Conservation (phyloP, 1,140 invertebrate species). For the Diachasmimorpha longicaudata region DNA sequence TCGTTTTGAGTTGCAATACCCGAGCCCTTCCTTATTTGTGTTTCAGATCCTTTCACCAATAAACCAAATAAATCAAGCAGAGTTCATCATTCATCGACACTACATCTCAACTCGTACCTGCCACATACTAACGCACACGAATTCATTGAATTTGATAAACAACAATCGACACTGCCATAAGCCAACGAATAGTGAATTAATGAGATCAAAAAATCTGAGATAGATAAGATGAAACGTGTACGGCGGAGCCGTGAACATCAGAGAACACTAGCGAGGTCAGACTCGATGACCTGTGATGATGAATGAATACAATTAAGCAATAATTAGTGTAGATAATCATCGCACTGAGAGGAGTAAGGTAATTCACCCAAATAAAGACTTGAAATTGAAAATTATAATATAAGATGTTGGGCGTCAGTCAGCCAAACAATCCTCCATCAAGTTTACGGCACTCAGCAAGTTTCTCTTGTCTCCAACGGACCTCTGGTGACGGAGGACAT, state of each 20-base stretch:
- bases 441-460: constrained; percentile 64
- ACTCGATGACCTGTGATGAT: not conserved
- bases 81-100: not conserved
- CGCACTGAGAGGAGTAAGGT: not conserved
- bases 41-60: constrained; percentile 45
- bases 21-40: constrained; percentile 58
- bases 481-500: constrained; percentile 50
- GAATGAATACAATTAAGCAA: not conserved
- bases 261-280: not conserved
- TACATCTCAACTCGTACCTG: constrained; percentile 3
- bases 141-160: not conserved
- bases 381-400: constrained; percentile 19
- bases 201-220: not conserved
- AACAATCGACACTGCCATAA: not conserved
- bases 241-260: not conserved
- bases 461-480: constrained; percentile 62
- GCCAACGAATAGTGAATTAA: not conserved
- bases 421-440: constrained; percentile 57
- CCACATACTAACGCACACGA: constrained; percentile 15
- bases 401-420: constrained; percentile 59
- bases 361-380: not conserved
- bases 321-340: not conserved
- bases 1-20: constrained; percentile 55
- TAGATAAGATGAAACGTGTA: not conserved
- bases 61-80: constrained; percentile 15